Evolutionary conservation across 1,140 invertebrate genomes (phyloP).

Genomic region (Brachionus calyciflorus): DNA sequence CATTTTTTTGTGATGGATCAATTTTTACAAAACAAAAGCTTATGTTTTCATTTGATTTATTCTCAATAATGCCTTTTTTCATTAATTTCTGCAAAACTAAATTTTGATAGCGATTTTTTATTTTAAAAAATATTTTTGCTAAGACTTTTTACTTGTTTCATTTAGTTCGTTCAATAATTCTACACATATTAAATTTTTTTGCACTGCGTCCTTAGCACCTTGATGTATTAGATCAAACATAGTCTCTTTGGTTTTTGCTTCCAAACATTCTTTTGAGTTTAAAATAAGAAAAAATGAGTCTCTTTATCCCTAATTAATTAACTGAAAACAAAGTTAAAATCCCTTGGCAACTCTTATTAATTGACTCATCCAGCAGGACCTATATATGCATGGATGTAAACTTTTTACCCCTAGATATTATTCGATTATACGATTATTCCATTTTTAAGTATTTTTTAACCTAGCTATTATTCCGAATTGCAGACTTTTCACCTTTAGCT

Average conservation of each 20-base stretch:
- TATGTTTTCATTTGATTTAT: not conserved
- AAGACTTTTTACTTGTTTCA: not conserved
- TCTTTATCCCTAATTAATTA: too few relatives aligned
- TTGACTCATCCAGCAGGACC: too few relatives aligned
- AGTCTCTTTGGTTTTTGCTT: not conserved
- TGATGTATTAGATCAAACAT: not conserved
- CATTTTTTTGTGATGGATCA: not conserved
- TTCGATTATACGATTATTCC: too few relatives aligned
- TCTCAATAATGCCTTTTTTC: slow-evolving; percentile 1
- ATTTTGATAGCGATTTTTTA: not conserved
- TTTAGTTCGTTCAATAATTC: slow-evolving; percentile 2
- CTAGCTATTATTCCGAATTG: too few relatives aligned
- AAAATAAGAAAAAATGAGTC: too few relatives aligned
- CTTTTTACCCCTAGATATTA: too few relatives aligned
- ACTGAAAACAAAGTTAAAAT: too few relatives aligned
- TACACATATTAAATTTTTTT: not conserved
- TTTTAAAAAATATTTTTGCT: not conserved
- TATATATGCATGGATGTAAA: too few relatives aligned
- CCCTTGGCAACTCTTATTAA: too few relatives aligned
- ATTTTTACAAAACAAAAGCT: not conserved
- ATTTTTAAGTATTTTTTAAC: too few relatives aligned
- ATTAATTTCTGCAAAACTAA: slow-evolving; percentile 15
- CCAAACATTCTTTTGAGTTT: not conserved
- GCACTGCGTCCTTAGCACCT: not conserved
- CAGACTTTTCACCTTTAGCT: too few relatives aligned